phyloP scores from a whole-genome alignment of 2,113 vertebrate species.

The Egretta garzetta region DNA sequence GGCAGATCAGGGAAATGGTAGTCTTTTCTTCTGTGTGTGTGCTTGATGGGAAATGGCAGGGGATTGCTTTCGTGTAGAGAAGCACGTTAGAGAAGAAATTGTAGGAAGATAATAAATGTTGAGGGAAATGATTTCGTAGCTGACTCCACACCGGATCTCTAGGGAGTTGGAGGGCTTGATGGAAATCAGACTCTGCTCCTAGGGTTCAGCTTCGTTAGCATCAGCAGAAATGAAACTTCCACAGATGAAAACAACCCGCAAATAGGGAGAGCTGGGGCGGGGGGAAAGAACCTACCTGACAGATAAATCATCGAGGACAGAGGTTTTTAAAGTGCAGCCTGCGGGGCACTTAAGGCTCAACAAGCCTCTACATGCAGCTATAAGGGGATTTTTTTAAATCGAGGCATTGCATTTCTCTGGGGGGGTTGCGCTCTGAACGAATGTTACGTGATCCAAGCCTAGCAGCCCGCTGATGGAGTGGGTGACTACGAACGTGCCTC shows the following conservation, averaged over 20 bases:
- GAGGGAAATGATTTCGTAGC: not conserved
- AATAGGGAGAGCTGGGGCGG: not conserved
- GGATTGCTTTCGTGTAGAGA: not conserved
- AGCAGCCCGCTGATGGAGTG: not conserved
- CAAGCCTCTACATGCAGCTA: not conserved
- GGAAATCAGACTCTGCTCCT: not conserved
- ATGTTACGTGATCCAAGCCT: not conserved
- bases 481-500: rapidly evolving
- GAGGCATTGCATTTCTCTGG: not conserved
- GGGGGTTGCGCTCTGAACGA: not conserved
- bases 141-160: not conserved
- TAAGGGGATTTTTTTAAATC: not conserved
- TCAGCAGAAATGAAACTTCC: not conserved
- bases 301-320: not conserved
- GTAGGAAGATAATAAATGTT: not conserved
- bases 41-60: not conserved
- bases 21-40: not conserved
- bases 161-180: not conserved
- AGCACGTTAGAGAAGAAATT: not conserved
- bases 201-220: not conserved
- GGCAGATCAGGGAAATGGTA: not conserved
- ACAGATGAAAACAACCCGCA: not conserved
- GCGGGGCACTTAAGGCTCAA: not conserved
- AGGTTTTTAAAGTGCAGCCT: not conserved
- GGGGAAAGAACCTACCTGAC: not conserved